Conservation (phyloP, 2,888 invertebrate genomes). For the Drosophila incognita region DNA sequence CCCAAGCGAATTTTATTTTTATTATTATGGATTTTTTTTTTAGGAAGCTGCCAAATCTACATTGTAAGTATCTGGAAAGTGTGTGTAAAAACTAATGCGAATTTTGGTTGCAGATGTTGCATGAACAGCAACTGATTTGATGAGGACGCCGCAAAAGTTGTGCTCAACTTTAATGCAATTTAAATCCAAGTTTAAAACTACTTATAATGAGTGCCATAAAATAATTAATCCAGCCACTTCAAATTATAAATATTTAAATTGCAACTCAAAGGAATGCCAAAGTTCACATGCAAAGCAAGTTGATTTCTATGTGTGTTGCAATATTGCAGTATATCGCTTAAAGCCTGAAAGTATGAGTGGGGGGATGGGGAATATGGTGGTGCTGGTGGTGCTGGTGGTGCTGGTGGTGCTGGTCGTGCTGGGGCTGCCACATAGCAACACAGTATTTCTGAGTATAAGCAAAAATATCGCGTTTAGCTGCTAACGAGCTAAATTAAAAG, state of each 20-base stretch:
- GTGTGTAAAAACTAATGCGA: not conserved
- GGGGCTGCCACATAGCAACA: not conserved
- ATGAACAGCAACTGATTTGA: not conserved
- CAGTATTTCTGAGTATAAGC: constrained; percentile 8
- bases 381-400: not conserved
- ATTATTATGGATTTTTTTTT: not conserved
- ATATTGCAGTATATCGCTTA: not conserved
- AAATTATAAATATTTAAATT: not conserved
- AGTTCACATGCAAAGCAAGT: not conserved
- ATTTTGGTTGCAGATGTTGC: not conserved
- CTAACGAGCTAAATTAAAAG: constrained; percentile 67
- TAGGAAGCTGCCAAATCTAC: not conserved
- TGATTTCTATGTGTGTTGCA: not conserved
- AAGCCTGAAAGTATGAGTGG: not conserved
- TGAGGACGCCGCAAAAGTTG: not conserved
- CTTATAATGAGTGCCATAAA: not conserved
- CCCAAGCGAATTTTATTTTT: not conserved
- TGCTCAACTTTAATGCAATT: not conserved
- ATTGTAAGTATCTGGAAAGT: not conserved
- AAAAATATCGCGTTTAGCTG: constrained; percentile 35
- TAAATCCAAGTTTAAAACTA: not conserved
- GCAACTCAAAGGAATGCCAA: not conserved
- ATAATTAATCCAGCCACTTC: not conserved
- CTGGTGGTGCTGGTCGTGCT: not conserved
- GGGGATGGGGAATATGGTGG: not conserved